A percentile compares a stretch with the other conserved stretches of the same genome.
Conservation (phyloP, 2,888 invertebrate genomes). For the Pollenia labialis region DNA sequence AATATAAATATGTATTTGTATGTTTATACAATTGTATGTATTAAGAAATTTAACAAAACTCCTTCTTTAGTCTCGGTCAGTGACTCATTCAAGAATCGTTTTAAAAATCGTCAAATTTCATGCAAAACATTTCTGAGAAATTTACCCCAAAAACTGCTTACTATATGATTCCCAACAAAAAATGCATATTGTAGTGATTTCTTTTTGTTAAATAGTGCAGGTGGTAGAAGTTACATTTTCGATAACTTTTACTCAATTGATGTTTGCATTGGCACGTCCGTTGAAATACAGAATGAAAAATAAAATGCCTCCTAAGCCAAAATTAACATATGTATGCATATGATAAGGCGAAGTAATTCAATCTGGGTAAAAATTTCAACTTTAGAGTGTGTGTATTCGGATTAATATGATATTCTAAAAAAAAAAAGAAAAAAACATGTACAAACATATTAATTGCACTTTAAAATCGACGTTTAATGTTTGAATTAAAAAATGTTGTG, state of each 20-base stretch:
- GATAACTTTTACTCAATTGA: constrained; percentile 3
- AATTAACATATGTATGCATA: constrained; percentile 7
- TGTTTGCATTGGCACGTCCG: constrained; percentile 62
- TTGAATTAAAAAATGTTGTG: no score
- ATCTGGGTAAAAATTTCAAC: no score
- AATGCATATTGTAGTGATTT: constrained; percentile 42
- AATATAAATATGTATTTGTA: neutral
- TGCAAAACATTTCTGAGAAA: constrained; percentile 63
- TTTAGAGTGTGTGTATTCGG: no score
- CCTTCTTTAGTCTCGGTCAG: constrained; percentile 58
- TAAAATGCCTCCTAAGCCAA: constrained; percentile 51
- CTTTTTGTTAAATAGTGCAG: constrained; percentile 34
- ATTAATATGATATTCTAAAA: no score
- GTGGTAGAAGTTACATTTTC: constrained; percentile 38
- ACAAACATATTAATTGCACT: no score
- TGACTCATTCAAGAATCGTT: constrained; percentile 63
- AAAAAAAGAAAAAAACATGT: no score
- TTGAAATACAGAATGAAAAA: constrained; percentile 34
- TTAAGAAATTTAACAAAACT: neutral
- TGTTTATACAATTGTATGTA: no score
- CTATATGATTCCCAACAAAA: constrained; percentile 31
- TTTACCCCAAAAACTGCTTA: constrained; percentile 58
- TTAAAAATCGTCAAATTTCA: constrained; percentile 60
- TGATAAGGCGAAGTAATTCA: no score
- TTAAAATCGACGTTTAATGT: no score